A percentile compares a stretch with the other conserved stretches of the same genome.
Conservation (phyloP, 2,888 invertebrate genomes). For the Sympetrum striolatum region DNA sequence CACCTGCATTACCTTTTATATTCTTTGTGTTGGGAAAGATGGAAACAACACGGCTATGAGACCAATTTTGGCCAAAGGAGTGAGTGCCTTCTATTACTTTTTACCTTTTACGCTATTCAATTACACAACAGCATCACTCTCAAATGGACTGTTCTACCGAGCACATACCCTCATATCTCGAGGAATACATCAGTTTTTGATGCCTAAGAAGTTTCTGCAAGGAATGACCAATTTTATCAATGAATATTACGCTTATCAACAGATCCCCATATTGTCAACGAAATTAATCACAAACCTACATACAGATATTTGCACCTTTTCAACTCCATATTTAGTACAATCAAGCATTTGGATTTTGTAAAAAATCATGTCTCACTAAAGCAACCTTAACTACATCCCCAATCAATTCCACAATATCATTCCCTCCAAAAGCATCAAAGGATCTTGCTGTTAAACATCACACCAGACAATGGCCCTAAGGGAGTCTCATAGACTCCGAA, state of each 20-base stretch:
- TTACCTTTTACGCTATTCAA: neutral
- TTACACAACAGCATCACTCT: conserved; percentile 2
- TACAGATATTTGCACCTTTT: neutral
- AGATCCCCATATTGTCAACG: neutral
- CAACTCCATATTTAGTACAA: neutral
- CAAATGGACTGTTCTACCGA: neutral
- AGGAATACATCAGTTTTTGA: conserved; percentile 7
- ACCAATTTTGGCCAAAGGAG: conserved; percentile 24
- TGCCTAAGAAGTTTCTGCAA: conserved; percentile 1
- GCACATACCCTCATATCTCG: neutral
- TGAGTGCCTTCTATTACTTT: neutral
- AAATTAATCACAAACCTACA: neutral
- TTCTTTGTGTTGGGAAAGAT: conserved; percentile 32
- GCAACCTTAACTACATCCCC: neutral
- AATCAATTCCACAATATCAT: conserved; percentile 20
- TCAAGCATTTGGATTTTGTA: neutral
- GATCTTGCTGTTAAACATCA: conserved; percentile 17
- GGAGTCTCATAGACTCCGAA: conserved; percentile 14
- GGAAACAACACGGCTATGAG: conserved; percentile 33
- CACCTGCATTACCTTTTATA: conserved; percentile 28
- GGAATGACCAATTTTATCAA: neutral
- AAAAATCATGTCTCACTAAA: conserved; percentile 2
- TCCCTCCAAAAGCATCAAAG: conserved; percentile 34
- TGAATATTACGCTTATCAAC: neutral
- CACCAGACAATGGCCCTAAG: conserved; percentile 32